These are phyloP conservation scores for Aricia artaxerxes DNA, from an alignment of 2,888 invertebrate species.

Conservation along the genomic window DNA sequence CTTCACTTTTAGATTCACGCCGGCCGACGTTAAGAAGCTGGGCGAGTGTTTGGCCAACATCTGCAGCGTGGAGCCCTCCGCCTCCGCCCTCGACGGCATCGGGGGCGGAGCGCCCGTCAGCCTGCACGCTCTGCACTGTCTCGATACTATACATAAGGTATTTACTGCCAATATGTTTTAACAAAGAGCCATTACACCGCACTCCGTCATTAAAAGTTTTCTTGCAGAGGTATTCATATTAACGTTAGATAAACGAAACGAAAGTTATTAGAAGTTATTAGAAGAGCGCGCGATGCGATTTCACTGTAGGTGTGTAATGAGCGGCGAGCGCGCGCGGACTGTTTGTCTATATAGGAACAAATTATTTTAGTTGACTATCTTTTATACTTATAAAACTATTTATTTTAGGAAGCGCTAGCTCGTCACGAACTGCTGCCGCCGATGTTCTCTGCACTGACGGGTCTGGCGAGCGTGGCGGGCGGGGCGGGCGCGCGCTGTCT, in stretches of 20 bases:
- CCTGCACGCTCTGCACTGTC: conserved; percentile 90
- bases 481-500: conserved; percentile 56
- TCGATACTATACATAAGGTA: conserved; percentile 93
- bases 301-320: no score
- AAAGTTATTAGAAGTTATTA: no score
- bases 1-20: conserved; percentile 74
- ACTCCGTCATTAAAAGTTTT: no score
- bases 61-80: conserved; percentile 58
- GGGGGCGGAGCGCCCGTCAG: conserved; percentile 84
- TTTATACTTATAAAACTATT: neutral
- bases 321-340: no score
- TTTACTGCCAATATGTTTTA: neutral
- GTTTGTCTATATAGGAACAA: no score
- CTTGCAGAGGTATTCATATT: no score
- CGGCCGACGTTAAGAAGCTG: conserved; percentile 88
- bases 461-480: conserved; percentile 52
- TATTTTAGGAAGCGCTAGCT: conserved; percentile 54
- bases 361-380: no score
- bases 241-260: no score
- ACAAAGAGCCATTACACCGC: no score
- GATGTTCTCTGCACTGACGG: conserved; percentile 62
- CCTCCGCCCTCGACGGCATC: conserved; percentile 56
- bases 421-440: conserved; percentile 64
- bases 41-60: conserved; percentile 76
- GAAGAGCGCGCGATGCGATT: no score